A percentile compares a stretch with the other conserved stretches of the same genome.
Evolutionary conservation across 2,113 vertebrate species (phyloP).

Genomic region (Callocephalon fimbriatum): DNA sequence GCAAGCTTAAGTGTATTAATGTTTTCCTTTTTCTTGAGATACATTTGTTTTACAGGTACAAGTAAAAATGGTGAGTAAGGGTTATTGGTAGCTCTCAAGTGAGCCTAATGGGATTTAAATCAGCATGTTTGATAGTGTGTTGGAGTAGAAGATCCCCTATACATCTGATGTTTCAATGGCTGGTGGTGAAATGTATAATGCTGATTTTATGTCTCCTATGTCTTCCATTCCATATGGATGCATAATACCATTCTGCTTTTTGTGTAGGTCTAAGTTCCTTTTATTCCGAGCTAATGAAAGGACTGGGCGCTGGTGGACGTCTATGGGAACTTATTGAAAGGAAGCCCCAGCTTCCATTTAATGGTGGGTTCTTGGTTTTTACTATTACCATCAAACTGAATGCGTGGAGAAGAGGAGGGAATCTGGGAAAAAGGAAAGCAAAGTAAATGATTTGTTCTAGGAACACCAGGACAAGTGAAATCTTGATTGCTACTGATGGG

Average conservation of each 20-base stretch:
- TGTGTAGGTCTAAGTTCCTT: slow-evolving; percentile 92
- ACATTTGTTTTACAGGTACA: not conserved
- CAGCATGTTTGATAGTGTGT: not conserved
- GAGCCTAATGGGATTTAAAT: not conserved
- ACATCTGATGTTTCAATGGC: not conserved
- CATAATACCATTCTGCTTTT: not conserved
- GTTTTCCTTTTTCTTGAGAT: not conserved
- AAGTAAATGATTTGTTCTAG: not conserved
- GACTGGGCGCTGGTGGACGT: slow-evolving; percentile 92
- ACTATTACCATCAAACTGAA: not conserved
- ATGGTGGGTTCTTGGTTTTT: slow-evolving; percentile 77
- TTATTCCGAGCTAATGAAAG: slow-evolving; percentile 97
- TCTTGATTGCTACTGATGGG: not conserved
- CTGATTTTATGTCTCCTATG: not conserved
- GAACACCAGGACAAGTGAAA: not conserved
- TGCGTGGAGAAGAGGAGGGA: not conserved
- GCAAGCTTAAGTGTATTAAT: not conserved
- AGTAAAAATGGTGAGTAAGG: not conserved
- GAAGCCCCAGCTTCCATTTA: slow-evolving; percentile 86
- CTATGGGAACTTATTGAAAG: slow-evolving; percentile 95
- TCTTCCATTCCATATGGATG: not conserved
- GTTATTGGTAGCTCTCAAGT: not conserved
- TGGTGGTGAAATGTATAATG: not conserved
- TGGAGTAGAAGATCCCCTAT: not conserved
- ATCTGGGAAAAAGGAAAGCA: not conserved